Evolutionary conservation across 2,888 invertebrate species (phyloP).

Genomic region (Dolichomitus sp.): DNA sequence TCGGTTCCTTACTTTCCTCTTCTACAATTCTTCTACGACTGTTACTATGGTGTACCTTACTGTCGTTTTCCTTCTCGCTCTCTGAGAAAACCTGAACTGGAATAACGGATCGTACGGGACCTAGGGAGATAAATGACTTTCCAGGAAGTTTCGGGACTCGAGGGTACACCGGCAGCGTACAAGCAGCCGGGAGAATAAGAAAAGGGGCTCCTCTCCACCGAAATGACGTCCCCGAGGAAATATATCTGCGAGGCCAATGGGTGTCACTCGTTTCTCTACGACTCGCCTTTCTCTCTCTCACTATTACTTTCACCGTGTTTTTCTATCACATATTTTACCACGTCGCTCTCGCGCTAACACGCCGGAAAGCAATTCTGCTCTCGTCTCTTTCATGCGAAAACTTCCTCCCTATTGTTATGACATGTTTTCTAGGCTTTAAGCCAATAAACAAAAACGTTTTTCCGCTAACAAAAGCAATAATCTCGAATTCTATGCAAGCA

Average conservation of each 20-base stretch:
- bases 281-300: slow-evolving; percentile 29
- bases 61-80: slow-evolving; percentile 48
- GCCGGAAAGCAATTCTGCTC: slow-evolving; percentile 43
- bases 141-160: slow-evolving; percentile 66
- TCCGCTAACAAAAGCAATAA: slow-evolving; percentile 1
- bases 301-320: slow-evolving; percentile 28
- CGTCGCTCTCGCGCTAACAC: slow-evolving; percentile 41
- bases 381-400: neutral
- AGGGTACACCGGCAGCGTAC: slow-evolving; percentile 52
- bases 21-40: slow-evolving; percentile 36
- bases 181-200: slow-evolving; percentile 18
- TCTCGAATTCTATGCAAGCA: neutral
- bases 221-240: slow-evolving; percentile 67
- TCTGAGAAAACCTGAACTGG: slow-evolving; percentile 43
- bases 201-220: slow-evolving; percentile 44
- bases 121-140: slow-evolving; percentile 67
- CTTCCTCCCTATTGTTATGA: neutral
- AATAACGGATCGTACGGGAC: slow-evolving; percentile 66
- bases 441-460: neutral
- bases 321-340: slow-evolving; percentile 29
- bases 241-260: slow-evolving; percentile 65
- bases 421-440: neutral
- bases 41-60: slow-evolving; percentile 26
- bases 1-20: slow-evolving; percentile 33
- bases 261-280: slow-evolving; percentile 54